A percentile compares a stretch with the other conserved stretches of the same genome.
Conservation (phyloP, 23 tunicate genomes). For the Styela clava region DNA sequence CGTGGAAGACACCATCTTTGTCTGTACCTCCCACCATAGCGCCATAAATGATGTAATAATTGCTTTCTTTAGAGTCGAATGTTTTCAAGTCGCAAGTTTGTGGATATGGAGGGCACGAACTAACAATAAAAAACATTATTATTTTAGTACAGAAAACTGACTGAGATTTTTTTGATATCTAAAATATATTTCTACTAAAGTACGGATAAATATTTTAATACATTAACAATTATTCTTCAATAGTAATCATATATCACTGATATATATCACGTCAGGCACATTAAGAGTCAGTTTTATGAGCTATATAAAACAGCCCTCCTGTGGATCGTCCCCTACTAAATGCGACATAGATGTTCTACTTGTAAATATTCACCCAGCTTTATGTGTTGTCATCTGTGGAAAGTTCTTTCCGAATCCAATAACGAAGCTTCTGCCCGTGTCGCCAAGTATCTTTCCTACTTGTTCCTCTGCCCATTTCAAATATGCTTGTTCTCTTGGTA, state of each 20-base stretch:
- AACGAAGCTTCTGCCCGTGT: constrained; percentile 30
- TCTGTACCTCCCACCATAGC: constrained; percentile 43
- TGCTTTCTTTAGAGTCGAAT: constrained; percentile 9
- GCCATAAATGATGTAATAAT: constrained; percentile 42
- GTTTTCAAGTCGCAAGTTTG: constrained; percentile 20
- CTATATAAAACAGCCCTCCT: no score
- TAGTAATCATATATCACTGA: no score
- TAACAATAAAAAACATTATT: no score
- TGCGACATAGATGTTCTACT: no score
- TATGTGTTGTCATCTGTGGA: constrained; percentile 13
- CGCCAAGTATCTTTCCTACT: constrained; percentile 13
- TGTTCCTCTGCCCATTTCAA: constrained; percentile 23
- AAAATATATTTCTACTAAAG: no score
- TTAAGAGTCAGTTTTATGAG: no score
- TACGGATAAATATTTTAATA: no score
- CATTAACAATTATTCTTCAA: no score
- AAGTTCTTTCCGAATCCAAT: constrained; percentile 16
- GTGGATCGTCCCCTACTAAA: no score
- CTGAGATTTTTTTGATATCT: no score
- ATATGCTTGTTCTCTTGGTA: constrained; percentile 22
- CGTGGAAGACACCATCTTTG: constrained; percentile 15
- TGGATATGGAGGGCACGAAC: constrained; percentile 31
- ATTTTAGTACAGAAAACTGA: no score
- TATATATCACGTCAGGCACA: no score
- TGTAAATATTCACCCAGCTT: constrained; percentile 4